Conservation (phyloP, 2,113 vertebrate species). For the Sinocyclocheilus anophthalmus region DNA sequence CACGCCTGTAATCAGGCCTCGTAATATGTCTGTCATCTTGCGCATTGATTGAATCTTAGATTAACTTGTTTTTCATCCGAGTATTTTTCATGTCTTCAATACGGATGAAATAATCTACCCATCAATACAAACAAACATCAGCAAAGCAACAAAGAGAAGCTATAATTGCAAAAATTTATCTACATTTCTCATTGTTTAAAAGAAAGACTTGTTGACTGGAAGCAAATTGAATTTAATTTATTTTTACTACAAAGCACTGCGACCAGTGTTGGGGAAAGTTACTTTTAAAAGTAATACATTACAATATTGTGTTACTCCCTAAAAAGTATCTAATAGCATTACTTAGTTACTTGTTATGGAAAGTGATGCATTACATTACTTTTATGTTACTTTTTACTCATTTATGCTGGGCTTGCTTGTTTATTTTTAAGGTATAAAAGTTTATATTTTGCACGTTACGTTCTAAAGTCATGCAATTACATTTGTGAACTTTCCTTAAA, state of each 20-base stretch:
- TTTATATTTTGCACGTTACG: neutral
- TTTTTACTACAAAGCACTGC: neutral
- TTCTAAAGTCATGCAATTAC: neutral
- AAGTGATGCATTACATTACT: neutral
- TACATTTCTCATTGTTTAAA: neutral
- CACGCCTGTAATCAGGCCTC: slow-evolving; percentile 43
- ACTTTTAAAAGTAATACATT: neutral
- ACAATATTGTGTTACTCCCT: neutral
- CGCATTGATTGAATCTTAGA: slow-evolving; percentile 44
- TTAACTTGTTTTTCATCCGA: slow-evolving; percentile 37
- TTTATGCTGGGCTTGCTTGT: neutral
- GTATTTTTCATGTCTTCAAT: slow-evolving; percentile 33
- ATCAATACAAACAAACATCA: slow-evolving; percentile 43
- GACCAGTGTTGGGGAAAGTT: neutral
- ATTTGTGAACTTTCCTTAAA: neutral
- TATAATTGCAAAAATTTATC: neutral
- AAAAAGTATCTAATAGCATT: too few relatives aligned
- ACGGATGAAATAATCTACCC: slow-evolving; percentile 13
- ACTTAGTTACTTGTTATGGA: too few relatives aligned
- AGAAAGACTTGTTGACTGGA: neutral
- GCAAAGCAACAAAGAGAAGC: slow-evolving; percentile 10
- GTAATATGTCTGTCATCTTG: slow-evolving; percentile 40
- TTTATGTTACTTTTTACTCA: neutral
- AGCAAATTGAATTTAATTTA: neutral
- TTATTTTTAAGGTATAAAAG: neutral